These are phyloP conservation scores for Tetrao urogallus DNA, from an alignment of 2,113 vertebrate genomes.

Conservation along the genomic window DNA sequence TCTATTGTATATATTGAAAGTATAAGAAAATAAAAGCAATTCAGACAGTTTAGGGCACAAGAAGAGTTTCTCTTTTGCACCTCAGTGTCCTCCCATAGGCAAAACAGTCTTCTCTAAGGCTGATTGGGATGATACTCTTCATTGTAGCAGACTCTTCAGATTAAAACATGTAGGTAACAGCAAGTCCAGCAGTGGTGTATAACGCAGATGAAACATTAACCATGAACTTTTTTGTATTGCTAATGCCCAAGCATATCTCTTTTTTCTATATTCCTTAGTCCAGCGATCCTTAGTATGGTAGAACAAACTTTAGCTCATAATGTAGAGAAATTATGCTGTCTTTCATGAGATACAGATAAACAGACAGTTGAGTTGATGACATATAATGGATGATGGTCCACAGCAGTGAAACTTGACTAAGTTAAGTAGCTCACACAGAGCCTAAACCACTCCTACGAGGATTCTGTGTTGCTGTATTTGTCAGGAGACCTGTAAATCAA, in stretches of 20 bases:
- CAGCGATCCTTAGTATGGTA: slow-evolving; percentile 65
- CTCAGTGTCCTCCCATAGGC: slow-evolving; percentile 74
- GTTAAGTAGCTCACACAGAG: slow-evolving; percentile 77
- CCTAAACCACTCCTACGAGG: slow-evolving; percentile 79
- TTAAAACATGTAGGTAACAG: slow-evolving; percentile 57
- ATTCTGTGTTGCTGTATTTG: slow-evolving; percentile 80
- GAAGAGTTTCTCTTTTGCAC: slow-evolving; percentile 76
- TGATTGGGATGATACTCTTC: slow-evolving; percentile 70
- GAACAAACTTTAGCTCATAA: slow-evolving; percentile 74
- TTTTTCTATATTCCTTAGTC: slow-evolving; percentile 65
- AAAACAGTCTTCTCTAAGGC: slow-evolving; percentile 75
- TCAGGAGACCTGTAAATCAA: slow-evolving; percentile 93
- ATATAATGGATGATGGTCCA: slow-evolving; percentile 74
- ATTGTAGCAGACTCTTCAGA: slow-evolving; percentile 61
- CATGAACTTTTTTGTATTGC: slow-evolving; percentile 75
- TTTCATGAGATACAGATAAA: slow-evolving; percentile 81
- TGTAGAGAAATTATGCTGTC: slow-evolving; percentile 76
- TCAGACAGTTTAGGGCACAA: slow-evolving; percentile 87
- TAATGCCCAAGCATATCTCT: slow-evolving; percentile 69
- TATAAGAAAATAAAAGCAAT: slow-evolving; percentile 90
- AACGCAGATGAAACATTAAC: slow-evolving; percentile 71
- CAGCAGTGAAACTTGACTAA: slow-evolving; percentile 79
- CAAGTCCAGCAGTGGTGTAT: slow-evolving; percentile 60
- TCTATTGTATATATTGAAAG: slow-evolving; percentile 92
- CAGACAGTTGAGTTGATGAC: slow-evolving; percentile 80